Evolutionary conservation across 1,140 invertebrate genomes (phyloP).

Genomic region (Drosophila miranda): DNA sequence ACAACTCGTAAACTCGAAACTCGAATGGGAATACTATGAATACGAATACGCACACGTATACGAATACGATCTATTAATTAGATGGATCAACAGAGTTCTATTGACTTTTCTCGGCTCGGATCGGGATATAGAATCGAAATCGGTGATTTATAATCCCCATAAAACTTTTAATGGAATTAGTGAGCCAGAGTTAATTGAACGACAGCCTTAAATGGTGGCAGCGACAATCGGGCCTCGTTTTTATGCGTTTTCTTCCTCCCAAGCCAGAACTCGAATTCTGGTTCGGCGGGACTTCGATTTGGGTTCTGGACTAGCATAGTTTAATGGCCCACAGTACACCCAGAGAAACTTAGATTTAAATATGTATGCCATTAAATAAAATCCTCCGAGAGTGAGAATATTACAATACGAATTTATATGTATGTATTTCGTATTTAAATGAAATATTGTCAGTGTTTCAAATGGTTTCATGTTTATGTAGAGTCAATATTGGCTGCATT

Average conservation of each 20-base stretch:
- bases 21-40: slow-evolving; percentile 19
- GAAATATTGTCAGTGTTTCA: too few species aligned
- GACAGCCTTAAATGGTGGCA: slow-evolving; percentile 30
- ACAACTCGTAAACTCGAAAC: slow-evolving; percentile 56
- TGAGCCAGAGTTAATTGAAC: slow-evolving; percentile 41
- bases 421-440: too few species aligned
- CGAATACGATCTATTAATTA: slow-evolving; percentile 43
- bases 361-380: too few species aligned
- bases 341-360: too few species aligned
- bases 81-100: slow-evolving; percentile 13
- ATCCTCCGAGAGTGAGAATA: too few species aligned
- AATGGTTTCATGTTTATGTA: too few species aligned
- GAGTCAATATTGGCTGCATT: too few species aligned
- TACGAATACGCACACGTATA: slow-evolving; percentile 22
- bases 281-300: too few species aligned
- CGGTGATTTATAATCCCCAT: slow-evolving; percentile 38
- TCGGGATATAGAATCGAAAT: slow-evolving; percentile 3
- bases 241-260: not conserved
- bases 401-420: too few species aligned
- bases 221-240: slow-evolving; percentile 11
- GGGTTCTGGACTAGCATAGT: too few species aligned
- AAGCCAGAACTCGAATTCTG: too few species aligned
- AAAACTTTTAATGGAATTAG: slow-evolving; percentile 48
- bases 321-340: too few species aligned
- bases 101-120: not conserved